Base-by-base conservation (phyloP, 2,888 invertebrate genomes). In the Scelioninae gen. 2 region DNA sequence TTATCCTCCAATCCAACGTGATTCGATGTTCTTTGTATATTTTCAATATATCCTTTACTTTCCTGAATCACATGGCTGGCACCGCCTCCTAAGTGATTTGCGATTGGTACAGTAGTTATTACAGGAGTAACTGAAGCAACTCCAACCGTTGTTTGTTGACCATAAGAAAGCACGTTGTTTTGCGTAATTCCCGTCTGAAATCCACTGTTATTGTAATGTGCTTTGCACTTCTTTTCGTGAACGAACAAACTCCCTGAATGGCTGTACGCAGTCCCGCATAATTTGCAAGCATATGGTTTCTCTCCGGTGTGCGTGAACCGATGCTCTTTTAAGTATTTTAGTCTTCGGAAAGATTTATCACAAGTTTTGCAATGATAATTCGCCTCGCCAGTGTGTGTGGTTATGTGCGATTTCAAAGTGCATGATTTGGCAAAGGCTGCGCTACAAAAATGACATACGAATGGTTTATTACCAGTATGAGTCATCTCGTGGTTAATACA, bases 251-350 rank as follows among this genome's bases (percentile, higher is more conserved):
- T 85, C 7, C 86, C 86, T 46, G 85, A 85, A 75, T 86, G 86
- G 58, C 86, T 86, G 72, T 86, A 86, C 11, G 86, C 86, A 9
- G 85, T 84, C 2, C 86, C 85, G 75, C 86, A 86, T 0, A 85
- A 85, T 70, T 86, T 86, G 61, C 86, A 86, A 2, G 86, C 84
- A 50, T 86, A 86, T 0, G 86, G 86, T 52, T 86, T 86, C 72
- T 86, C 86, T 0, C 86, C 86, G 15, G 86, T 85, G 67, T 86
- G 86, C 13, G 86, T 86, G 31, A 85, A 86, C 15, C 85, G 86
- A 70, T 86, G 86, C 65, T 86, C 86, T 64, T 86, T 86, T 9
- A 86, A 76, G n/a, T 85, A 86, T 64, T 85, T 85, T 13, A 86
- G 79, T 50, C 86, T 64, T 18, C 83, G 76, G 16, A 84, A 84